Conservation (phyloP, 2,888 invertebrate species). For the Epinotia ramella region DNA sequence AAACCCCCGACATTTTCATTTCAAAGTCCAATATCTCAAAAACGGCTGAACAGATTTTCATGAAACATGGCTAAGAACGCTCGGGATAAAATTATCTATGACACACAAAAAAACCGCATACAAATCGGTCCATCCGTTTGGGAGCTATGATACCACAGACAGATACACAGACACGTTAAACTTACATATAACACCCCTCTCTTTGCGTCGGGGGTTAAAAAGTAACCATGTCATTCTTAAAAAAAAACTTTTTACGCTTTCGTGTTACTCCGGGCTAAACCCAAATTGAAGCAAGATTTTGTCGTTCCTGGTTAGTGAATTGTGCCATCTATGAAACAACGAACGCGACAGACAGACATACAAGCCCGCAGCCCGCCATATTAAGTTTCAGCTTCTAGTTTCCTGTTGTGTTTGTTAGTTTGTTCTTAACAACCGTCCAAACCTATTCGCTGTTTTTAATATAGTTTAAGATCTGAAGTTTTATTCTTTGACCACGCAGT, state of each 20-base stretch:
- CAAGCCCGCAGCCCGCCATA: conserved; percentile 30
- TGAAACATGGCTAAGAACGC: too few relatives aligned
- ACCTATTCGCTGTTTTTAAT: conserved; percentile 58
- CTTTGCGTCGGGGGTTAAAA: too few relatives aligned
- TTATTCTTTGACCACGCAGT: conserved; percentile 52
- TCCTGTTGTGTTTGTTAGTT: conserved; percentile 50
- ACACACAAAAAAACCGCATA: too few relatives aligned
- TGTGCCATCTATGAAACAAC: conserved; percentile 20
- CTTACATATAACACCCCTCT: too few relatives aligned
- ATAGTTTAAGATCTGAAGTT: conserved; percentile 64
- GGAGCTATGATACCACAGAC: too few relatives aligned
- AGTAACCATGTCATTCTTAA: too few relatives aligned
- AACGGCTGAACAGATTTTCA: too few relatives aligned
- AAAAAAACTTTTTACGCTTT: neutral
- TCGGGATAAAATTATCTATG: too few relatives aligned
- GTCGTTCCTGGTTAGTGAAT: conserved; percentile 3
- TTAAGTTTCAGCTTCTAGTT: conserved; percentile 44
- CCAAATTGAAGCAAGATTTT: neutral
- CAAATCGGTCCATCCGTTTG: too few relatives aligned
- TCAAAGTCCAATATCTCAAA: too few relatives aligned
- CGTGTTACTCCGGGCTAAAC: neutral
- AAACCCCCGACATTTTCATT: too few relatives aligned
- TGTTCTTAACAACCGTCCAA: conserved; percentile 76
- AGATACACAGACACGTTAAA: too few relatives aligned
- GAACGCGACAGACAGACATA: neutral